Evolutionary conservation across 2,888 invertebrate species (phyloP), one percentile per base, ranked within the genome.

Genomic region (Lasioglossum villosulum): DNA sequence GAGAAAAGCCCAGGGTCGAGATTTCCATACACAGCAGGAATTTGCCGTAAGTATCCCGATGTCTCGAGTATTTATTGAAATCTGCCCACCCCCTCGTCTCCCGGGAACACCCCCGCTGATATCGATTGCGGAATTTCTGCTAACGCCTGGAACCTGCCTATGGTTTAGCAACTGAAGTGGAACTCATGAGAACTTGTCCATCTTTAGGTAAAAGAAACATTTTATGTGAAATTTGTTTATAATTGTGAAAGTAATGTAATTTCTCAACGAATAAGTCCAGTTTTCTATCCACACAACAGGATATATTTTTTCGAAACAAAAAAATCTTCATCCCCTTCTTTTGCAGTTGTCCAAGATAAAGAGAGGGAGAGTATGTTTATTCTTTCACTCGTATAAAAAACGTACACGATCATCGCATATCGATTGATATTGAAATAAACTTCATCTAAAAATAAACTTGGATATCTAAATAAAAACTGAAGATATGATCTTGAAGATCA

Each of bases 51-150:
- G 79, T 83, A 84, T 27, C 71, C 27, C 74, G 63, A 34, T 39
- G 79, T 59, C 63, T 63, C 52, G 37, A 37, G 80, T 83, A 86
- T 89, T 90, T 82, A 78, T 90, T 83, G 86, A 85, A 86, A 90
- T 80, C 86, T 78, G 73, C 56, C 59, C 39, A n/a, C 56, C 56
- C 27, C 56, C n/a, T 5, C 27, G 27, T 27, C 14, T 27, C 14
- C 14, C 48, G 14, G 12, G n/a, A 16, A 16, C 39, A 16, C 56
- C 63, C 45, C 63, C 14, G 19, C 78, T 48, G 14, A 75, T 52
- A 82, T 82, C 80, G 82, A 80, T 82, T 80, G 45, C 27, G 37
- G 37, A 39, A 68, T 37, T 68, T 37, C 68, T 68, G 63, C 63
- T 30, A n/a, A 39, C 37, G 68, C 68, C 23, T 37, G 23, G 12